phyloP scores from a whole-genome alignment of 2,113 vertebrate genomes.

The Australoheros scitulus region DNA sequence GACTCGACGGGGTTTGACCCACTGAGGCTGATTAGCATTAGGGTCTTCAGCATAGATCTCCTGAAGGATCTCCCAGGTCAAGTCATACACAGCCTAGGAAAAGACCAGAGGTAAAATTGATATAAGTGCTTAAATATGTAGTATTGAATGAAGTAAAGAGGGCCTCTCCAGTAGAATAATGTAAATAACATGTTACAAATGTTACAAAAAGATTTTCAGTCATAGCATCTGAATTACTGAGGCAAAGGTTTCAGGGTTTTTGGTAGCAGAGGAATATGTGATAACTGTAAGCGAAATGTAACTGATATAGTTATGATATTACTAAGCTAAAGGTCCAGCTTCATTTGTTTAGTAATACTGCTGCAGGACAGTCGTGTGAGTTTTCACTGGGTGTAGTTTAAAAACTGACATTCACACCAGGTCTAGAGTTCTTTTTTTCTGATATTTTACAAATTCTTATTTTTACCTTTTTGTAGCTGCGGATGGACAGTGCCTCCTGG shows the following conservation, averaged over 20 bases:
- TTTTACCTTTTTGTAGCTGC: constrained; percentile 90
- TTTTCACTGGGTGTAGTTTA: not conserved
- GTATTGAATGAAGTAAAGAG: not conserved
- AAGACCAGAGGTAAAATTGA: not conserved
- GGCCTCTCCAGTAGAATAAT: not conserved
- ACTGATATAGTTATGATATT: too few species aligned
- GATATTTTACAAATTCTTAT: not conserved
- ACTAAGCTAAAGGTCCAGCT: not conserved
- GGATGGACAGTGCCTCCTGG: constrained; percentile 81
- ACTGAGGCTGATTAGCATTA: constrained; percentile 87
- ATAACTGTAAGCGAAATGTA: too few species aligned
- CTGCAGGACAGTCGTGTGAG: too few species aligned
- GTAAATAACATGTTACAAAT: not conserved
- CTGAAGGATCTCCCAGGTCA: constrained; percentile 93
- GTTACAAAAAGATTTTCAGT: too few species aligned
- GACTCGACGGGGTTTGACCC: constrained; percentile 89
- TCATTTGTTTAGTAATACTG: not conserved
- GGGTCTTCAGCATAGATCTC: constrained; percentile 94
- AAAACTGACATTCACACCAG: too few species aligned
- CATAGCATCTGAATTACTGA: too few species aligned
- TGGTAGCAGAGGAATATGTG: too few species aligned
- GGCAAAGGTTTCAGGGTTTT: too few species aligned
- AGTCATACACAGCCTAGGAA: constrained; percentile 90
- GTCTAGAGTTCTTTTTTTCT: not conserved
- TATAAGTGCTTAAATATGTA: not conserved